phyloP scores from a whole-genome alignment of 53 echinoderm and acorn worm species.

The Echinometra lucunter region DNA sequence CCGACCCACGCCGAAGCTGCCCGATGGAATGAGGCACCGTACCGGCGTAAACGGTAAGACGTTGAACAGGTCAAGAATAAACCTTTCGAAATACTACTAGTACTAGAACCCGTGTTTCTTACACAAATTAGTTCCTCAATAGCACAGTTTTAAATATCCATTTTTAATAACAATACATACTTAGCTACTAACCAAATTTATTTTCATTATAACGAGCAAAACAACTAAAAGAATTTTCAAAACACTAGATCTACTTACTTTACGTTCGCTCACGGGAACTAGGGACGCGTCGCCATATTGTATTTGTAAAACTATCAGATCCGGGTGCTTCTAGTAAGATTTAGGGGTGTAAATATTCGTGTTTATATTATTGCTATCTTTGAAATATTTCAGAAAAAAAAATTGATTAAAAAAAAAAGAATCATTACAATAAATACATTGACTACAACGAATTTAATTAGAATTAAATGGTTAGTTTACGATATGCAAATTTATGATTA shows the following conservation, averaged over 20 bases:
- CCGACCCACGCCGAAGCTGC: no score
- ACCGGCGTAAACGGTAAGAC: no score
- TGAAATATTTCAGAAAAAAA: not conserved
- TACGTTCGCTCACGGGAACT: conserved; percentile 7
- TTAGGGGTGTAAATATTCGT: not conserved
- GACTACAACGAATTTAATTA: not conserved
- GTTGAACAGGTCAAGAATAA: no score
- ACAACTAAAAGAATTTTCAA: not conserved
- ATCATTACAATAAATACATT: no score
- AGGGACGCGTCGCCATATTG: conserved; percentile 71
- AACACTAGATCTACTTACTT: not conserved
- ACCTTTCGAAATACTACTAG: no score
- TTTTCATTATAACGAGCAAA: not conserved
- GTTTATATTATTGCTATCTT: not conserved
- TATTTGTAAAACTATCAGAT: not conserved
- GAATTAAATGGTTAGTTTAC: not conserved
- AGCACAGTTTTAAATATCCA: no score
- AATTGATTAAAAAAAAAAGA: not conserved
- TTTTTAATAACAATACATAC: no score
- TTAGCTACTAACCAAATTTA: no score
- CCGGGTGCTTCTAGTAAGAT: not conserved
- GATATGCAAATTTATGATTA: not conserved
- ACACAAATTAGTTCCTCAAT: no score
- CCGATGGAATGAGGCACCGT: no score
- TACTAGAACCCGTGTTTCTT: no score